A percentile compares a stretch with the other conserved stretches of the same genome.
These are phyloP conservation scores for Sebastes vulpes DNA, from an alignment of 2,797 vertebrate species.

Conservation along the genomic window DNA sequence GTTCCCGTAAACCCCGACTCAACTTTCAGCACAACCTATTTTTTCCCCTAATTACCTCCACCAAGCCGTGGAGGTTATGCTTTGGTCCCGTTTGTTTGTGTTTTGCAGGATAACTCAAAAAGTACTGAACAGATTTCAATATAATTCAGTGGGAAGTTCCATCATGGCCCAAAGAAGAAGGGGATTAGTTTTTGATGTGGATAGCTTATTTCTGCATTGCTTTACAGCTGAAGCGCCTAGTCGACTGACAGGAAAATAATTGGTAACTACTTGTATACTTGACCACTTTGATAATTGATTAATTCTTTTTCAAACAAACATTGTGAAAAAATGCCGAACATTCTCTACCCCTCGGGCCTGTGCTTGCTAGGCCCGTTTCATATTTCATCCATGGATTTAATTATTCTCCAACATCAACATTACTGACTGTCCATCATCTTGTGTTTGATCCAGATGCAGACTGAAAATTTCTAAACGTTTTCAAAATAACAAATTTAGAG, in stretches of 20 bases:
- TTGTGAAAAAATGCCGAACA: background rate
- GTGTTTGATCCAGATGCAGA: background rate
- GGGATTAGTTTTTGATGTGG: background rate
- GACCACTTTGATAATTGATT: background rate
- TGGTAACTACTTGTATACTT: background rate
- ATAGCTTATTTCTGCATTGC: background rate
- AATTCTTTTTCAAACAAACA: background rate
- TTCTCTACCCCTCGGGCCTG: background rate
- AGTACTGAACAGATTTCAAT: background rate
- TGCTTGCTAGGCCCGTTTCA: background rate
- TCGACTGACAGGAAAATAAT: background rate
- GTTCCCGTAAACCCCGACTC: background rate
- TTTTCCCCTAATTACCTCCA: background rate
- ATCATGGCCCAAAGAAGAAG: background rate
- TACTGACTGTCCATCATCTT: background rate
- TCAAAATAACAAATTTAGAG: background rate
- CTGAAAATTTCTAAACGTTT: background rate
- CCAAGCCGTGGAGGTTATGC: background rate
- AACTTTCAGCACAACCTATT: background rate
- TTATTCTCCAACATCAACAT: background rate
- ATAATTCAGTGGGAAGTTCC: background rate
- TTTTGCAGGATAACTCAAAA: background rate
- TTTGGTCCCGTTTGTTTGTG: conserved; percentile 3
- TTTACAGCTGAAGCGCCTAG: background rate
- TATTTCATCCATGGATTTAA: background rate